Percentiles rank a stretch among this genome's conserved stretches.
These are phyloP conservation scores for Thaumetopoea pityocampa DNA, from an alignment of 1,140 invertebrate species.

Conservation along the genomic window DNA sequence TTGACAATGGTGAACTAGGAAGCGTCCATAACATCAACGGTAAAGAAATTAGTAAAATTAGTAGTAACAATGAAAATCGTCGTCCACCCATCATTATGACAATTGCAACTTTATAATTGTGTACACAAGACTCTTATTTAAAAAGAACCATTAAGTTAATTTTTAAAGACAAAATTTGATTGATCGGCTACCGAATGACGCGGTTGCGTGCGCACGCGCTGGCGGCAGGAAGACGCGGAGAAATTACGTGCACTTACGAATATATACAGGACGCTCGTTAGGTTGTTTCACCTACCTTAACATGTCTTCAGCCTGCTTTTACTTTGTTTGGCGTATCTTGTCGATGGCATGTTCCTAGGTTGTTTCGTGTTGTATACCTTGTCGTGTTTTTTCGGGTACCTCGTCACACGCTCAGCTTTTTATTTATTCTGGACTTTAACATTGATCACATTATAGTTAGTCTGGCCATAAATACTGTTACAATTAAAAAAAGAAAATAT, in stretches of 20 bases:
- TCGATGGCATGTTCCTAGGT: too few species aligned
- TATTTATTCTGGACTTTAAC: too few species aligned
- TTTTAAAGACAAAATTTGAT: conserved; percentile 7
- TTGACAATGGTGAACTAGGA: conserved; percentile 43
- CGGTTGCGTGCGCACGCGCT: conserved; percentile 65
- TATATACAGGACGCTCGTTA: conserved; percentile 37
- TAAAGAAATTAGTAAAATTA: conserved; percentile 56
- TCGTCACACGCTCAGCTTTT: too few species aligned
- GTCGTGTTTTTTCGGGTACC: too few species aligned
- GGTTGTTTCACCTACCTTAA: conserved; percentile 33
- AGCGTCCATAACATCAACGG: conserved; percentile 67
- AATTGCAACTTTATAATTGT: conserved; percentile 5
- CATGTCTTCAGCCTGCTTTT: conserved; percentile 20
- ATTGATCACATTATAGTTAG: too few species aligned
- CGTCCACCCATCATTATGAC: conserved; percentile 44
- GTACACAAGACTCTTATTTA: conserved; percentile 1
- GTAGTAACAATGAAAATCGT: conserved; percentile 45
- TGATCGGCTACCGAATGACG: conserved; percentile 39
- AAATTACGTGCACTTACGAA: conserved; percentile 64
- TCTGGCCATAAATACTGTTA: too few species aligned
- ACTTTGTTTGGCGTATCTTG: conserved; percentile 5
- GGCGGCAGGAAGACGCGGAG: conserved; percentile 51
- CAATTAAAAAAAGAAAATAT: too few species aligned
- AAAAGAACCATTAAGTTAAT: conserved; percentile 4
- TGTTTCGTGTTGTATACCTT: too few species aligned